phyloP scores from a whole-genome alignment of 1,140 invertebrate genomes.

The Helicoverpa armigera region DNA sequence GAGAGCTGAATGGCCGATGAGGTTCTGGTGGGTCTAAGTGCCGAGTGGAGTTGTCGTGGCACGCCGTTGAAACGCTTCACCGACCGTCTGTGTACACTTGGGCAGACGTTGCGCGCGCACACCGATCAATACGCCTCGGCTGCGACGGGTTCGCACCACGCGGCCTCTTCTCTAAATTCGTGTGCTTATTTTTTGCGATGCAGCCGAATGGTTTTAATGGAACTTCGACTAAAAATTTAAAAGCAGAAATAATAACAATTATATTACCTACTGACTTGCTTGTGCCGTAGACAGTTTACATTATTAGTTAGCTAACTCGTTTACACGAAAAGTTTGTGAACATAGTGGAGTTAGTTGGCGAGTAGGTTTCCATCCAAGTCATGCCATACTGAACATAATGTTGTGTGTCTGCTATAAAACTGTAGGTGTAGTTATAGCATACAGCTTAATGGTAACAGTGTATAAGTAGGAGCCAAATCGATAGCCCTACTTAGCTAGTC shows the following conservation, averaged over 20 bases:
- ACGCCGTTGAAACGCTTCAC: conserved; percentile 75
- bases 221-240: conserved; percentile 56
- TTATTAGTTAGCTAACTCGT: conserved; percentile 32
- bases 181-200: conserved; percentile 70
- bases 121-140: conserved; percentile 81
- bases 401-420: conserved; percentile 12
- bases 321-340: conserved; percentile 36
- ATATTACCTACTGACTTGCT: conserved; percentile 43
- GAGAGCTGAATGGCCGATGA: conserved; percentile 61
- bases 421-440: conserved; percentile 37
- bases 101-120: conserved; percentile 82
- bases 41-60: conserved; percentile 78
- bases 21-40: conserved; percentile 75
- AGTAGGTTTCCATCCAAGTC: not conserved
- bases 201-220: conserved; percentile 58
- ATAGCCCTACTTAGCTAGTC: conserved; percentile 16
- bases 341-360: conserved; percentile 32
- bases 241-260: conserved; percentile 54
- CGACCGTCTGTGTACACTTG: conserved; percentile 81
- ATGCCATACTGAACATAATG: conserved; percentile 8
- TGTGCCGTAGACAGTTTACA: conserved; percentile 33
- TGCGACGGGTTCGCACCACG: conserved; percentile 76
- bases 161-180: conserved; percentile 73
- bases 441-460: conserved; percentile 41
- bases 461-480: conserved; percentile 4